Percentiles rank a stretch among this genome's conserved stretches.
Evolutionary conservation across 2,888 invertebrate species (phyloP).

Genomic region (Zygothrica quintamaculata): DNA sequence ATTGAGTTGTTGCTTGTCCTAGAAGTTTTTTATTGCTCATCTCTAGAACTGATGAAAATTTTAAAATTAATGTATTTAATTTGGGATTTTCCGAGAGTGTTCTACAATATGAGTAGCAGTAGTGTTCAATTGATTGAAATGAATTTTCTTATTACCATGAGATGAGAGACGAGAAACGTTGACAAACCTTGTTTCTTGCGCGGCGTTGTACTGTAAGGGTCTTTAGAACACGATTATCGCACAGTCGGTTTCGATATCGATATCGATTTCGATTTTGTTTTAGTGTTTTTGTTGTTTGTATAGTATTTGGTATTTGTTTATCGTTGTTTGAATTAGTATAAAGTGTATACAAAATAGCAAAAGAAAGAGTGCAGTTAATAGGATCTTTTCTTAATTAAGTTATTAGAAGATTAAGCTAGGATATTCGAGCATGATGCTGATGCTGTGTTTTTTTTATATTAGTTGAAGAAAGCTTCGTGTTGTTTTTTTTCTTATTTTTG

Average conservation of each 20-base stretch:
- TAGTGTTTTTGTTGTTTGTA: slow-evolving; percentile 37
- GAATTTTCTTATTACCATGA: slow-evolving; percentile 32
- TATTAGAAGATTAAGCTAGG: slow-evolving; percentile 37
- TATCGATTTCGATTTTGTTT: too few species aligned
- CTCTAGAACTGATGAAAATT: too few species aligned
- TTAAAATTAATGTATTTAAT: too few species aligned
- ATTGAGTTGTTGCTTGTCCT: background rate
- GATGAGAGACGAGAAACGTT: slow-evolving; percentile 39
- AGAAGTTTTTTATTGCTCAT: too few species aligned
- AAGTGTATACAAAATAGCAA: slow-evolving; percentile 52
- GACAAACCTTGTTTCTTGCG: slow-evolving; percentile 83
- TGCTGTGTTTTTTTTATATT: slow-evolving; percentile 19
- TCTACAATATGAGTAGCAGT: slow-evolving; percentile 19
- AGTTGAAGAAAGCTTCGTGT: slow-evolving; percentile 38
- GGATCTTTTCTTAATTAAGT: slow-evolving; percentile 50
- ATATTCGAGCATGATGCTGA: slow-evolving; percentile 39
- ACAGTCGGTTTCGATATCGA: too few species aligned
- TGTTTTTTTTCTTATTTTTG: slow-evolving; percentile 16
- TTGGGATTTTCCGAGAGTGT: too few species aligned
- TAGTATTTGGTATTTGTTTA: slow-evolving; percentile 51
- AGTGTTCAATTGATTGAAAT: slow-evolving; percentile 28
- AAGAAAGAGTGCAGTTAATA: slow-evolving; percentile 78
- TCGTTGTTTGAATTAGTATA: slow-evolving; percentile 23
- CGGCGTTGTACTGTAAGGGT: slow-evolving; percentile 83
- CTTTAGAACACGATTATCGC: slow-evolving; percentile 74